Evolutionary conservation across 2,797 vertebrate genomes (phyloP), one percentile per base, ranked within the genome.

Genomic region (Oreochromis grahami): DNA sequence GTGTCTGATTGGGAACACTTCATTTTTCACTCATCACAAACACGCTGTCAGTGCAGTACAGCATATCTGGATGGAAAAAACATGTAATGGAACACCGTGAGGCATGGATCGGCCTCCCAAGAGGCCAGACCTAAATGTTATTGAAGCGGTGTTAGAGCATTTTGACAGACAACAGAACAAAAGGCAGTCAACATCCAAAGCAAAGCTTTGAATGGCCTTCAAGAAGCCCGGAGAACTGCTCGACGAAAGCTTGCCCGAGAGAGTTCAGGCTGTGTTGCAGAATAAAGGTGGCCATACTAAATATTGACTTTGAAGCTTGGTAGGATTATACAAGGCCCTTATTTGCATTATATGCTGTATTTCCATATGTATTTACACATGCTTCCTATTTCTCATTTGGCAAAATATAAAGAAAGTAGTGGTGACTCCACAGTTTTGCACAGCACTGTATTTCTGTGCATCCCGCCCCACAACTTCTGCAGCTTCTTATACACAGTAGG

Each of bases 401-500:
- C 38, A 43, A 68, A 43, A 24, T 68, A 43, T 68, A 43, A 68
- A 68, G n/a, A 43, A 68, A 26, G 0, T 1, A 68, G n/a, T 43
- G 63, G 1, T 68, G 63, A 24, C 63, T 4, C 36, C 7, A 41
- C 12, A 65, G 3, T 21, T 65, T 21, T 21, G 1, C 60, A 65
- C 36, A 65, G 60, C 19, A 14, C 36, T 41, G 7, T 26, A 45
- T 17, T 1, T 45, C 38, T 26, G 38, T 43, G 63, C 38, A 43
- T 8, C 6, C 1, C 1, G n/a, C 2, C 6, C 48, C 21, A 21
- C 2, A 0, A 0, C 41, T 29, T 45, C 21, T 70, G 38, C 38
- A 70, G 65, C 65, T 45, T 70, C 65, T 45, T 0, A 70, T 17
- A 45, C 0, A 70, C 0, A 26, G 41, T 17, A 11, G 41, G 4